These are phyloP conservation scores for Drosophila kambysellisi DNA, from an alignment of 2,888 invertebrate genomes.

Conservation along the genomic window DNA sequence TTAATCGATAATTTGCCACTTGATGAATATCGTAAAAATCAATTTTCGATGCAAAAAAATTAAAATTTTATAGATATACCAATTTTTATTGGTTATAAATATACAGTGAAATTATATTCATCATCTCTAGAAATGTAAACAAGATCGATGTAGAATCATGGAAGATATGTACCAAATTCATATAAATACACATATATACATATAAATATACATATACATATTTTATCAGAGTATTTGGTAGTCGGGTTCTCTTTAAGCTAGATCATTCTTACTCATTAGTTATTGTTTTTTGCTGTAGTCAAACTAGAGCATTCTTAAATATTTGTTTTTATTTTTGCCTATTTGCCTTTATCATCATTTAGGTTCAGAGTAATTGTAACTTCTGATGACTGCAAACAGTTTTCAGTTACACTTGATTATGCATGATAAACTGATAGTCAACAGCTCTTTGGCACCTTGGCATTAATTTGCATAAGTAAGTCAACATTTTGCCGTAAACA, in stretches of 20 bases:
- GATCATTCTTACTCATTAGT: background rate
- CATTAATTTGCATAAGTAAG: slow-evolving; percentile 44
- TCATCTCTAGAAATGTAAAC: too few species aligned
- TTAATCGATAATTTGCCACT: too few species aligned
- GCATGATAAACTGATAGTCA: slow-evolving; percentile 35
- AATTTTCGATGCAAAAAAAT: background rate
- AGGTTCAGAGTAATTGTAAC: slow-evolving; percentile 1
- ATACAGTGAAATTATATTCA: background rate
- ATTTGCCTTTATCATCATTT: background rate
- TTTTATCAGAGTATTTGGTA: background rate
- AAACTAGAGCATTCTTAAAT: background rate
- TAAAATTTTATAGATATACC: background rate
- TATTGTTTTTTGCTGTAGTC: background rate
- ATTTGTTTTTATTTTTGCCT: background rate
- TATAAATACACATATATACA: background rate
- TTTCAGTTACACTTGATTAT: background rate
- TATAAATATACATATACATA: background rate
- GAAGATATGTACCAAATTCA: background rate
- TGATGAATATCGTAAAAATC: background rate
- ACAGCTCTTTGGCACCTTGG: slow-evolving; percentile 52
- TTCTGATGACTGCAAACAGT: slow-evolving; percentile 6
- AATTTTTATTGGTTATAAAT: background rate
- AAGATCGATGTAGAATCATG: too few species aligned
- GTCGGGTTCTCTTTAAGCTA: background rate
- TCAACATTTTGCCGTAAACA: slow-evolving; percentile 26